Evolutionary conservation across 2,113 vertebrate species (phyloP).

Genomic region (Lepus americanus): DNA sequence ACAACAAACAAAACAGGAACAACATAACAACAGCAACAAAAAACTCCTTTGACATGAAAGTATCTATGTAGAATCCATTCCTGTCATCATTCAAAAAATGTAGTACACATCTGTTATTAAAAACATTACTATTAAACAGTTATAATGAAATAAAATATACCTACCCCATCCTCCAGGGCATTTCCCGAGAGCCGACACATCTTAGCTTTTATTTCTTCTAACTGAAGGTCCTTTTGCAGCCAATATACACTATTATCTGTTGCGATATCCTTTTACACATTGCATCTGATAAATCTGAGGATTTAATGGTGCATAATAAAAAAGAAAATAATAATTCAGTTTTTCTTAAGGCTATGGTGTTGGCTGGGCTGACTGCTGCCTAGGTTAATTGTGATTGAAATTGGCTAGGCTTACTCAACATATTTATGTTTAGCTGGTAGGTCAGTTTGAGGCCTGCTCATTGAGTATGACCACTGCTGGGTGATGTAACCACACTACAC

Average conservation of each 20-base stretch:
- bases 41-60: background rate
- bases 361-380: background rate
- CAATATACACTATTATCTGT: background rate
- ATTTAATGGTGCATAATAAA: background rate
- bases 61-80: background rate
- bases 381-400: background rate
- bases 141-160: background rate
- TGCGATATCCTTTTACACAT: background rate
- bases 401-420: background rate
- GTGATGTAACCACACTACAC: background rate
- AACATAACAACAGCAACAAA: background rate
- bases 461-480: background rate
- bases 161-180: background rate
- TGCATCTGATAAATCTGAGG: background rate
- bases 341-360: background rate
- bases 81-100: background rate
- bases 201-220: background rate
- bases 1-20: conserved; percentile 18
- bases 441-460: background rate
- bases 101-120: background rate
- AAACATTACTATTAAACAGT: background rate
- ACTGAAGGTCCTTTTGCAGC: background rate
- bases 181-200: background rate
- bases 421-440: background rate
- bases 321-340: background rate